Evolutionary conservation across 2,797 vertebrate species (phyloP).

Genomic region (Acrossocheilus wenchowensis): DNA sequence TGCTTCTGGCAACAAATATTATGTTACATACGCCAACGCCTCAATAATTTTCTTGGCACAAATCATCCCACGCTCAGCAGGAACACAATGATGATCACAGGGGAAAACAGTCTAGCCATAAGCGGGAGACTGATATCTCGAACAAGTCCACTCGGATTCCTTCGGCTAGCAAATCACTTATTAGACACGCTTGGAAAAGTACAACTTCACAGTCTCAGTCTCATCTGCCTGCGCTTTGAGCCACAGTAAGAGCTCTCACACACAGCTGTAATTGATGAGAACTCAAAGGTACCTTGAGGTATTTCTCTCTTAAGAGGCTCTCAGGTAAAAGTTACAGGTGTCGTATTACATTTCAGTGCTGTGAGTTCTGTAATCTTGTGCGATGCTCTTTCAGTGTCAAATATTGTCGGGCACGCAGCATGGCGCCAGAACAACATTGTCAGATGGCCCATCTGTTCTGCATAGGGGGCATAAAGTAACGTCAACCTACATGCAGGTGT

Average conservation of each 20-base stretch:
- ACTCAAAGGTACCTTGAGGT: neutral
- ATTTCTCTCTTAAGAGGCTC: slow-evolving; percentile 22
- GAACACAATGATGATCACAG: slow-evolving; percentile 7
- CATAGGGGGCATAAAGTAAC: neutral
- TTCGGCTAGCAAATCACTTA: slow-evolving; percentile 27
- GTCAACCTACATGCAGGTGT: slow-evolving; percentile 14
- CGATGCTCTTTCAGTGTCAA: slow-evolving; percentile 18
- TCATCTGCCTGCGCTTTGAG: slow-evolving; percentile 27
- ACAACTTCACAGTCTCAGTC: slow-evolving; percentile 39
- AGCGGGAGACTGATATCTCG: slow-evolving; percentile 26
- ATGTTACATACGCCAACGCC: neutral
- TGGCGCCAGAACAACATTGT: neutral
- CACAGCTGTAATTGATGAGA: slow-evolving; percentile 2
- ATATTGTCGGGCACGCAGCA: slow-evolving; percentile 3
- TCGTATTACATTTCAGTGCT: neutral
- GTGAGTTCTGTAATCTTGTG: slow-evolving; percentile 24
- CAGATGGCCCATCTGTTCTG: slow-evolving; percentile 25
- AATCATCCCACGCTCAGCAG: slow-evolving; percentile 8
- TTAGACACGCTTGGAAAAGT: slow-evolving; percentile 36
- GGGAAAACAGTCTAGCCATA: slow-evolving; percentile 34
- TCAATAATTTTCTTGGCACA: slow-evolving; percentile 11
- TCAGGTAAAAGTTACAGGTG: slow-evolving; percentile 33
- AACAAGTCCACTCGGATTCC: slow-evolving; percentile 17
- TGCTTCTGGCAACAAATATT: slow-evolving; percentile 1
- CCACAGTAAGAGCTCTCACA: slow-evolving; percentile 18